Evolutionary conservation across 2,113 vertebrate species (phyloP).

Genomic region (Psittacus erithacus): DNA sequence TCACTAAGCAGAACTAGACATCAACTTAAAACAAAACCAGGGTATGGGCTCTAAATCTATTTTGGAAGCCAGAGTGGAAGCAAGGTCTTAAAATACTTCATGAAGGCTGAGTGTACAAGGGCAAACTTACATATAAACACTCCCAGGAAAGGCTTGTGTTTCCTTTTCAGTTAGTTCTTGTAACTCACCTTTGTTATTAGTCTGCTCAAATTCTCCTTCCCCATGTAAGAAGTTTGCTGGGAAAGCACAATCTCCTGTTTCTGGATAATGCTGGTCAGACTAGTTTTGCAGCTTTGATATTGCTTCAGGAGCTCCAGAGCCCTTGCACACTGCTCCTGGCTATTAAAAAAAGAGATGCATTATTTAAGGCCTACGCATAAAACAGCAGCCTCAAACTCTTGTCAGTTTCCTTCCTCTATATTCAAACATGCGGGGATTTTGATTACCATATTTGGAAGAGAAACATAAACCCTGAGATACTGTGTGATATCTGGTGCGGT

Average conservation of each 20-base stretch:
- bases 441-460: not conserved
- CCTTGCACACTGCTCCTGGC: constrained; percentile 84
- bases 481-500: not conserved
- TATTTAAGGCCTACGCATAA: not conserved
- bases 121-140: fast-evolving
- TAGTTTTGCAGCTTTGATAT: constrained; percentile 84
- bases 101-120: not conserved
- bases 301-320: constrained; percentile 89
- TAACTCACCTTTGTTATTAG: constrained; percentile 83
- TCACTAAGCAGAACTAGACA: not conserved
- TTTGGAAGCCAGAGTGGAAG: not conserved
- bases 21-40: not conserved
- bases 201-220: constrained; percentile 91
- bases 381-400: not conserved
- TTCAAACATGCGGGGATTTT: not conserved
- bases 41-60: not conserved
- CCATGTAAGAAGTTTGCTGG: constrained; percentile 89
- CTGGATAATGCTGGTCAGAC: constrained; percentile 84
- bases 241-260: constrained; percentile 84
- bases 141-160: not conserved
- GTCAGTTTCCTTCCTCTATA: not conserved
- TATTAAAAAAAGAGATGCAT: constrained; percentile 16
- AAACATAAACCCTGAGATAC: not conserved
- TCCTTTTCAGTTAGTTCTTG: not conserved
- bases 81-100: not conserved